Base-by-base conservation (phyloP, 2,113 vertebrate genomes). In the Chloebia gouldiae region DNA sequence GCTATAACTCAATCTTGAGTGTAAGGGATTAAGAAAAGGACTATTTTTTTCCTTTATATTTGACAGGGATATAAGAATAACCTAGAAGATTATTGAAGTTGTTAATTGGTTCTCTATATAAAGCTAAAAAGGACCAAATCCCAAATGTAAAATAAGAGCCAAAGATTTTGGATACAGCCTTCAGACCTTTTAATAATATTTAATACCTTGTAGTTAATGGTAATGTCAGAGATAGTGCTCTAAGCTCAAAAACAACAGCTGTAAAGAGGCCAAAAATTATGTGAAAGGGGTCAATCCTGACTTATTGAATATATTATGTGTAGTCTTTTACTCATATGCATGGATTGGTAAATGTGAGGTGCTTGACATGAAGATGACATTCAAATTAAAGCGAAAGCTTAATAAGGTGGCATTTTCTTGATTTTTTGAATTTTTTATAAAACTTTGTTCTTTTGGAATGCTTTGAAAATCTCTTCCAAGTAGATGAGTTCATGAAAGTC, bases 201-300 rank as follows among this genome's bases (percentile, higher is more conserved):
- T 27, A 49, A 42, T 35, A 63, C 2, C 5, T 12, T 83, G 83
- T 73, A 70, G 49, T 73, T 86, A 73, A 45, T 30, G 15, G 9
- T 54, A 13, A 84, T 75, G 5, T 49, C 12, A 12, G 57, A 78
- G 18, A 16, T 7, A 10, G 18, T 66, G 25, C 5, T 42, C 2
- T 2, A 30, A 73, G 8, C 35, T 65, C 2, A 53, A 61, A 93
- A 66, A 3, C 13, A 69, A 49, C 6, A 69, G 20, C 19, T 9
- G 24, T n/a, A 70, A 73, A 47, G 60, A 49, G 54, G 47, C 2
- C 31, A 66, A 17, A 81, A 44, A 49, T 45, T 53, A 49, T 4
- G 6, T n/a, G 6, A 56, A 78, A 79, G 5, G 2, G 1, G 6
- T 57, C 2, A 64, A 10, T 60, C 37, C 13, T 2, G 2, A 23